These are phyloP conservation scores for Clavelina lepadiformis DNA, from an alignment of 23 tunicate species.

Conservation along the genomic window DNA sequence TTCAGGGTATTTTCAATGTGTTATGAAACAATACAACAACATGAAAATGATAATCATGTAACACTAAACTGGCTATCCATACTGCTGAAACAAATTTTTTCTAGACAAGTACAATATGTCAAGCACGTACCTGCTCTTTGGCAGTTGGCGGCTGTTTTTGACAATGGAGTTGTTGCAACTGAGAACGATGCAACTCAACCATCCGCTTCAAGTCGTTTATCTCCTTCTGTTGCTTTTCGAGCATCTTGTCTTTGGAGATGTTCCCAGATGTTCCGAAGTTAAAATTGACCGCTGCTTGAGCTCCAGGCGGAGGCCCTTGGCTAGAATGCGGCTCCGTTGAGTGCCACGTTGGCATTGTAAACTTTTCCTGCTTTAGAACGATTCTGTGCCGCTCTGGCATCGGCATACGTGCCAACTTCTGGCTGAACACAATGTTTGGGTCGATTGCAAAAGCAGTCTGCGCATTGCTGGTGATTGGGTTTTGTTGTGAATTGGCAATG, in stretches of 20 bases:
- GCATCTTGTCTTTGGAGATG: constrained; percentile 41
- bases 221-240: constrained; percentile 87
- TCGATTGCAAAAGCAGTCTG: constrained; percentile 54
- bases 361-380: constrained; percentile 44
- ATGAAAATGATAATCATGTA: background rate
- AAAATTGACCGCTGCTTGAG: background rate
- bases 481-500: too few species aligned
- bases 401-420: constrained; percentile 51
- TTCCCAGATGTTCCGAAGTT: constrained; percentile 6
- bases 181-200: constrained; percentile 70
- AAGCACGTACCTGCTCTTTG: too few species aligned
- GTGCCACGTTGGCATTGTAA: constrained; percentile 78
- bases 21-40: background rate
- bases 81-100: background rate
- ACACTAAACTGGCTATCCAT: background rate
- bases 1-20: too few species aligned
- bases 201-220: constrained; percentile 67
- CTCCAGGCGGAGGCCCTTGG: constrained; percentile 12
- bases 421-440: constrained; percentile 51
- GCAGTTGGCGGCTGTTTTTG: too few species aligned
- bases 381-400: constrained; percentile 43
- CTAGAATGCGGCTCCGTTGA: constrained; percentile 6
- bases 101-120: too few species aligned
- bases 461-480: background rate
- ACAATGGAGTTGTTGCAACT: constrained; percentile 34